Evolutionary conservation across 2,888 invertebrate species (phyloP).

Genomic region (Sinelater perroti): DNA sequence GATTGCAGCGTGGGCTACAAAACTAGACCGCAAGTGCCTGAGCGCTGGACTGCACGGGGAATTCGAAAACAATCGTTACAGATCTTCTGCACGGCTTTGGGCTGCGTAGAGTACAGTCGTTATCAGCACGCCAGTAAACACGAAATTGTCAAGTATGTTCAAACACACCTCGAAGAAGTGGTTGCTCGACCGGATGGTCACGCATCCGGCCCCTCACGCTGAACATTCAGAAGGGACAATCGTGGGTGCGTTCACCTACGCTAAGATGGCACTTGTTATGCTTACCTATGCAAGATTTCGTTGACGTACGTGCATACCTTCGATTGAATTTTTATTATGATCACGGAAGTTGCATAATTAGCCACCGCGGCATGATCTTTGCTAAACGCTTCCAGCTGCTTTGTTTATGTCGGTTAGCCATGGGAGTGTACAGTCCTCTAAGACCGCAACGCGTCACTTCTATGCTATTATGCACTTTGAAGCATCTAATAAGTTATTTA

Average conservation of each 20-base stretch:
- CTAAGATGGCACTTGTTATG: conserved; percentile 21
- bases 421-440: no score
- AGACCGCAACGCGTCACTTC: no score
- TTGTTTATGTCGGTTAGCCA: conserved; percentile 1
- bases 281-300: conserved; percentile 20
- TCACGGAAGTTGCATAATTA: conserved; percentile 14
- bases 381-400: conserved; percentile 1
- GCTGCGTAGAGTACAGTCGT: not conserved
- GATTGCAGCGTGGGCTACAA: no score
- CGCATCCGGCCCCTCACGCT: conserved; percentile 19
- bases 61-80: no score
- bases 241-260: conserved; percentile 23
- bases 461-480: no score
- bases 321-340: conserved; percentile 11
- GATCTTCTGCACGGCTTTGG: no score
- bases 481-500: no score
- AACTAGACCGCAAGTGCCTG: no score
- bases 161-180: conserved; percentile 23
- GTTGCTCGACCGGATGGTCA: conserved; percentile 26
- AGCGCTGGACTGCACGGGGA: no score
- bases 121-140: conserved; percentile 11
- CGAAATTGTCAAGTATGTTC: conserved; percentile 15
- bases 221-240: conserved; percentile 16
- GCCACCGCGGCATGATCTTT: conserved; percentile 3
- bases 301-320: conserved; percentile 17